Evolutionary conservation across 2,797 vertebrate genomes (phyloP).

Genomic region (Schizopygopsis malacanthus): DNA sequence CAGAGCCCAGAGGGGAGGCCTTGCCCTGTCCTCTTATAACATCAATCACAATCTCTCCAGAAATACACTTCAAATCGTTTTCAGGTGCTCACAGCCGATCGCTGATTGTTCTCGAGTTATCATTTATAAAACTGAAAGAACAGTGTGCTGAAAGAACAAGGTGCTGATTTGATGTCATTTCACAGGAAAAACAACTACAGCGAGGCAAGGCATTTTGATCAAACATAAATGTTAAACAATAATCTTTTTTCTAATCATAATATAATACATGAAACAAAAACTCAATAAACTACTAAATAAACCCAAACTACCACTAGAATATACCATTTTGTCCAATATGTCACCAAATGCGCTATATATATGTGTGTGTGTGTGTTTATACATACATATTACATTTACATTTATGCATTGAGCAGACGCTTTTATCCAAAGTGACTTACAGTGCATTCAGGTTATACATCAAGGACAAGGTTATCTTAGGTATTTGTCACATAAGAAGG

Average conservation of each 20-base stretch:
- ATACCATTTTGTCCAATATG: neutral
- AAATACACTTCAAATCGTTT: neutral
- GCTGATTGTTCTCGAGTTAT: slow-evolving; percentile 56
- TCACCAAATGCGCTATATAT: too few species aligned
- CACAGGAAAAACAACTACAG: neutral
- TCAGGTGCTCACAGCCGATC: slow-evolving; percentile 57
- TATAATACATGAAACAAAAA: neutral
- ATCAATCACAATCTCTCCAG: slow-evolving; percentile 70
- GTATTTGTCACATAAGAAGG: too few species aligned
- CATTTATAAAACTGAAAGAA: slow-evolving; percentile 53
- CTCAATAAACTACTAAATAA: neutral
- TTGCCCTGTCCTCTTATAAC: slow-evolving; percentile 55
- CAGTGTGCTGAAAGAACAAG: too few species aligned
- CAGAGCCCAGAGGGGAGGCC: slow-evolving; percentile 70
- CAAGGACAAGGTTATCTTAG: too few species aligned
- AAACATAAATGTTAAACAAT: neutral
- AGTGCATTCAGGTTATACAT: too few species aligned
- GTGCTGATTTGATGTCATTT: neutral
- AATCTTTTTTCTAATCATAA: neutral
- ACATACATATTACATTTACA: too few species aligned
- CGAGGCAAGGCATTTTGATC: neutral
- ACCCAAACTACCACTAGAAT: neutral
- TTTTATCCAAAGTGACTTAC: too few species aligned
- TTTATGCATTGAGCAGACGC: too few species aligned
- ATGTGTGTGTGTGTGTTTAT: too few species aligned